Evolutionary conservation across 2,113 vertebrate genomes (phyloP).

Genomic region (Camelus dromedarius): DNA sequence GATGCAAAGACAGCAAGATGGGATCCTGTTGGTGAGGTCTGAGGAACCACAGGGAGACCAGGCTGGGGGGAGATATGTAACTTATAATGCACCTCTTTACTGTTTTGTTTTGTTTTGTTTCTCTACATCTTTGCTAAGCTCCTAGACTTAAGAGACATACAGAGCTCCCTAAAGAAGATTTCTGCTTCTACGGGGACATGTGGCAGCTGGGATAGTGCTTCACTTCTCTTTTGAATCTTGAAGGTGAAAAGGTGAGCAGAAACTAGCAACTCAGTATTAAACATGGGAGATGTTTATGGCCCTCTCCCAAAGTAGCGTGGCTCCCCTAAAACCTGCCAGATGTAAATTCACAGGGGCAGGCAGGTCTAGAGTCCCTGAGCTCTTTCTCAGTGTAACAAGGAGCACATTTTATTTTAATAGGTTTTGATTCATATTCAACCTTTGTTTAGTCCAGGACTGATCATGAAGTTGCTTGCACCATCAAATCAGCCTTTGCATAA

Average conservation of each 20-base stretch:
- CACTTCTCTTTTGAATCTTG: background rate
- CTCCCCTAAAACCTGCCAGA: background rate
- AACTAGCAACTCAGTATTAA: background rate
- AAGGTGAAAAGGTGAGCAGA: background rate
- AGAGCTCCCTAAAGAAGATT: background rate
- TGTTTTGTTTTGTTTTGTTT: background rate
- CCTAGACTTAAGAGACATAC: fast-evolving
- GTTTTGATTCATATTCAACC: background rate
- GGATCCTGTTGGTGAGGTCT: too few relatives aligned
- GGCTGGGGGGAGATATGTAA: fast-evolving
- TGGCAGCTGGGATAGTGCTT: background rate
- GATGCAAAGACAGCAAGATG: background rate
- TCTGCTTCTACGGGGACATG: fast-evolving
- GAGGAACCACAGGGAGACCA: background rate
- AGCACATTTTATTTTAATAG: background rate
- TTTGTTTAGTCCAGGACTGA: background rate
- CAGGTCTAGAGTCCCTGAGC: background rate
- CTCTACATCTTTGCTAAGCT: background rate
- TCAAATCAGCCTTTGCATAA: background rate
- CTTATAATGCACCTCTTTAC: background rate
- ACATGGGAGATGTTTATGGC: background rate
- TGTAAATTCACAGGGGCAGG: background rate
- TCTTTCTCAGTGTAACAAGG: fast-evolving
- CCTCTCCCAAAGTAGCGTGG: background rate
- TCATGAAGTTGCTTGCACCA: background rate